Percentiles rank a stretch among this genome's conserved stretches.
These are phyloP conservation scores for Drosophila paranaensis DNA, from an alignment of 2,888 invertebrate genomes.

Conservation along the genomic window DNA sequence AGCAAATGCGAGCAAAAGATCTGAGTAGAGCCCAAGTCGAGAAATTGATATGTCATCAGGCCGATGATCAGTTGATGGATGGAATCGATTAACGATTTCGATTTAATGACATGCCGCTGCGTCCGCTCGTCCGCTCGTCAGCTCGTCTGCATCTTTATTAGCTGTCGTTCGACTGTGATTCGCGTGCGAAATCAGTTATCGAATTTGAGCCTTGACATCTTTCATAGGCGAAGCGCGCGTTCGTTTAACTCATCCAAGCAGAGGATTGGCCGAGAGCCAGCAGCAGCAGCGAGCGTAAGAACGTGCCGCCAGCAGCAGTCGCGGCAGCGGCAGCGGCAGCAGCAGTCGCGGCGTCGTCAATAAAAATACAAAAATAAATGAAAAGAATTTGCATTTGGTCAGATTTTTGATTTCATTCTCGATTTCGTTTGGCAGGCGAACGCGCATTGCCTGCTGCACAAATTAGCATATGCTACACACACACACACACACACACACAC, in stretches of 20 bases:
- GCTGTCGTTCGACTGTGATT: slow-evolving; percentile 50
- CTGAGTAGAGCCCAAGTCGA: not conserved
- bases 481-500: not conserved
- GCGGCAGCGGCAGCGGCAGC: slow-evolving; percentile 15
- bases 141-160: slow-evolving; percentile 19
- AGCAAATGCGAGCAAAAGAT: not conserved
- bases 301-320: slow-evolving; percentile 32
- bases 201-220: slow-evolving; percentile 78
- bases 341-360: slow-evolving; percentile 16
- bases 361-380: slow-evolving; percentile 31
- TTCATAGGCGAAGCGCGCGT: slow-evolving; percentile 76
- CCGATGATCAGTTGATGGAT: not conserved
- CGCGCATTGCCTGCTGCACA: slow-evolving; percentile 17
- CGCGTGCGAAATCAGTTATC: slow-evolving; percentile 59
- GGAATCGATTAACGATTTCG: slow-evolving; percentile 6
- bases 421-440: slow-evolving; percentile 49
- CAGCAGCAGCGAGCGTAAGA: slow-evolving; percentile 7
- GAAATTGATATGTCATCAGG: not conserved
- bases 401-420: slow-evolving; percentile 65
- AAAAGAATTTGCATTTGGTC: slow-evolving; percentile 61
- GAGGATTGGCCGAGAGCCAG: slow-evolving; percentile 5
- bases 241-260: slow-evolving; percentile 76
- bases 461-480: slow-evolving; percentile 43
- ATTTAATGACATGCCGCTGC: not conserved
- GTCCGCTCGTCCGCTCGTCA: not conserved